Evolutionary conservation across 2,888 invertebrate species (phyloP).

Genomic region (Drosophila longiperda): DNA sequence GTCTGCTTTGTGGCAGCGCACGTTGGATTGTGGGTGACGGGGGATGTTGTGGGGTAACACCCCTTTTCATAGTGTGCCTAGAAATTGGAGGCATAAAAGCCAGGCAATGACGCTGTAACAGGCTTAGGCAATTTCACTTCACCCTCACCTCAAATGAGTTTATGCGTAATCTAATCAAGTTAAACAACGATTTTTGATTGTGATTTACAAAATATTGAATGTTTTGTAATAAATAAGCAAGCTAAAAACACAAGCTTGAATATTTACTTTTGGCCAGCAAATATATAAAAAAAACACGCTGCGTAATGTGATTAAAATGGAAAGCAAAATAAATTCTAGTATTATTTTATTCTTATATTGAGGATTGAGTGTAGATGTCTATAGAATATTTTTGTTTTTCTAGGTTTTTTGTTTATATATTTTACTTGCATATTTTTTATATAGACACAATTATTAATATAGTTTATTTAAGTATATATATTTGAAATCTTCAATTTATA

Average conservation of each 20-base stretch:
- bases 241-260: neutral
- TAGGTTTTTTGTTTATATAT: too few species aligned
- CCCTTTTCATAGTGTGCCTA: slow-evolving; percentile 39
- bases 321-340: neutral
- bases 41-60: slow-evolving; percentile 21
- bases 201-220: neutral
- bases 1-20: slow-evolving; percentile 3
- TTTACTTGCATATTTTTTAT: neutral
- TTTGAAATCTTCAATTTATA: neutral
- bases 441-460: too few species aligned
- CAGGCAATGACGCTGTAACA: slow-evolving; percentile 35
- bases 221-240: neutral
- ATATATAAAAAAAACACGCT: too few species aligned
- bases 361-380: neutral
- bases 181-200: neutral
- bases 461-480: neutral
- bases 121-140: slow-evolving; percentile 18
- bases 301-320: neutral
- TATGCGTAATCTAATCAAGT: slow-evolving; percentile 37
- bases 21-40: neutral
- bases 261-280: neutral
- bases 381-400: neutral
- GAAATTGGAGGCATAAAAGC: slow-evolving; percentile 48
- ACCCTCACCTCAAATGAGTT: slow-evolving; percentile 40
- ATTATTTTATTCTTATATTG: neutral